Conservation (phyloP, 2,113 vertebrate genomes). For the Indicator maculatus region DNA sequence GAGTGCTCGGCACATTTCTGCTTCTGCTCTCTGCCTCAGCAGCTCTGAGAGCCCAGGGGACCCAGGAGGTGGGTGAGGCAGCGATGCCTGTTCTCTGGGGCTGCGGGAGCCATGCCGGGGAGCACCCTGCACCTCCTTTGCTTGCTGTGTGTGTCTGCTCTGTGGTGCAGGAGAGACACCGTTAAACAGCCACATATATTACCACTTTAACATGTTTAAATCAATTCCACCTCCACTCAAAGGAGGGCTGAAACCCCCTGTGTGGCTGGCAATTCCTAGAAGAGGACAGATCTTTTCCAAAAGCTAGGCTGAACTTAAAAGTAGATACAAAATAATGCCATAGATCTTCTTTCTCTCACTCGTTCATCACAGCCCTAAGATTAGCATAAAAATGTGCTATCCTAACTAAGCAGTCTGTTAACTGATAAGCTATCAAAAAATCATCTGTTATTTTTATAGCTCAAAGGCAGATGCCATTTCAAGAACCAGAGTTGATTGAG, state of each 20-base stretch:
- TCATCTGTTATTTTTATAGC: slow-evolving; percentile 88
- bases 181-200: slow-evolving; percentile 43
- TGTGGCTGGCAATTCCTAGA: slow-evolving; percentile 59
- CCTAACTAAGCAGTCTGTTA: slow-evolving; percentile 87
- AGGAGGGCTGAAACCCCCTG: slow-evolving; percentile 52
- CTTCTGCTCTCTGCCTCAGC: not conserved
- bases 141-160: not conserved
- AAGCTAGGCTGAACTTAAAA: slow-evolving; percentile 66
- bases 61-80: not conserved
- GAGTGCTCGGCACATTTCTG: not conserved
- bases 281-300: slow-evolving; percentile 62
- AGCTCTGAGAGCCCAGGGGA: not conserved
- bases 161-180: slow-evolving; percentile 16
- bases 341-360: slow-evolving; percentile 56
- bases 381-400: slow-evolving; percentile 86
- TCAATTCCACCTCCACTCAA: slow-evolving; percentile 63
- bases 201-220: slow-evolving; percentile 55
- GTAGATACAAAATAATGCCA: slow-evolving; percentile 65
- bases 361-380: slow-evolving; percentile 75
- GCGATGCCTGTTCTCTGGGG: not conserved
- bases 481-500: slow-evolving; percentile 81
- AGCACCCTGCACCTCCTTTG: not conserved
- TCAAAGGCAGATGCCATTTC: slow-evolving; percentile 84
- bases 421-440: slow-evolving; percentile 87
- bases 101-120: not conserved